A percentile compares a stretch with the other conserved stretches of the same genome.
These are phyloP conservation scores for Argyresthia goedartella DNA, from an alignment of 2,888 invertebrate species.

Conservation along the genomic window DNA sequence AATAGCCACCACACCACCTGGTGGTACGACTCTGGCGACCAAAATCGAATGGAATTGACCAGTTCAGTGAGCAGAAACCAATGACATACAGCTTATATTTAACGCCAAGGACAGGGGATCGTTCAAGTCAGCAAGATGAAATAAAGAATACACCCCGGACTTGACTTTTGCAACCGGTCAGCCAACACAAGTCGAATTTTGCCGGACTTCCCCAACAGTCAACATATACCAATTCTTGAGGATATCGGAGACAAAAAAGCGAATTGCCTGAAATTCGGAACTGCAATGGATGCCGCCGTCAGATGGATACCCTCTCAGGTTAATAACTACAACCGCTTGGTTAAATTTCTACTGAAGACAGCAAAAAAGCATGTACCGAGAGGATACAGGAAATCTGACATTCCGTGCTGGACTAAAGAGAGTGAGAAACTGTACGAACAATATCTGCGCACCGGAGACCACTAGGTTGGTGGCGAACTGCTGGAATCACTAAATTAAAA, in stretches of 20 bases:
- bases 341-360: too few relatives aligned
- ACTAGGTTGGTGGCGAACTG: neutral
- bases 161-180: neutral
- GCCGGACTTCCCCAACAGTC: neutral
- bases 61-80: neutral
- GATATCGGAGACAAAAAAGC: neutral
- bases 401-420: neutral
- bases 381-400: neutral
- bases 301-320: too few relatives aligned
- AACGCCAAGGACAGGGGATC: neutral
- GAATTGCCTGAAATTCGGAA: neutral
- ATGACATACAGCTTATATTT: neutral
- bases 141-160: neutral
- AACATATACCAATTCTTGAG: neutral
- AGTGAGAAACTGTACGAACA: neutral
- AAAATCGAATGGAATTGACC: neutral
- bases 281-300: too few relatives aligned
- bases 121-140: neutral
- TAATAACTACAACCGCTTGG: too few relatives aligned
- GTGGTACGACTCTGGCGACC: neutral
- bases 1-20: conserved; percentile 5
- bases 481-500: neutral
- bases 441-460: neutral
- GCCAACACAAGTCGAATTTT: neutral
- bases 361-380: too few relatives aligned